Conservation (phyloP, 2,113 vertebrate species). For the Stigmatopora nigra region DNA sequence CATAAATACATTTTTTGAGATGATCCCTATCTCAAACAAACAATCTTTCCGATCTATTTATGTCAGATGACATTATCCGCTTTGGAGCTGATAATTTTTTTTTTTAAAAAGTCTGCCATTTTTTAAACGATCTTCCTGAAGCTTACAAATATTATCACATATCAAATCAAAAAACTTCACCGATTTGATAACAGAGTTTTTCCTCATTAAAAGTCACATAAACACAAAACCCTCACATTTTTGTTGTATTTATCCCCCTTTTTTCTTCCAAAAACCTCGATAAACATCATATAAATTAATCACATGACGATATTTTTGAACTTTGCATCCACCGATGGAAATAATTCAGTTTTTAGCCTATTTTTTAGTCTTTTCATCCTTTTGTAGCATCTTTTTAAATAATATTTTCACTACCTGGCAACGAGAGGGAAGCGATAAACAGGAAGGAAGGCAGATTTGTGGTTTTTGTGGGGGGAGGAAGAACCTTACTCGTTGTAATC, state of each 20-base stretch:
- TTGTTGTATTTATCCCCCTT: not conserved
- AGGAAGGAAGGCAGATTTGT: not conserved
- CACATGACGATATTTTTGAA: not conserved
- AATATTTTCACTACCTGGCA: conserved; percentile 36
- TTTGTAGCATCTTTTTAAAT: conserved; percentile 30
- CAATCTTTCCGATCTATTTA: not conserved
- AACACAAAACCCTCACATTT: not conserved
- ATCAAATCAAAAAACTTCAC: not conserved
- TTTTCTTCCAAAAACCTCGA: not conserved
- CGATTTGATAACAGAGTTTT: not conserved
- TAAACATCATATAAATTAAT: not conserved
- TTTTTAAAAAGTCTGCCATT: not conserved
- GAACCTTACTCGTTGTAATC: conserved; percentile 34
- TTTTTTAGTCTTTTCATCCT: conserved; percentile 4
- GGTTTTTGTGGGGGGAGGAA: conserved; percentile 1
- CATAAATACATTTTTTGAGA: not conserved
- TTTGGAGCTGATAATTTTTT: not conserved
- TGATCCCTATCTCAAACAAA: not conserved
- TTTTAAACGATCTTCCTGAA: not conserved
- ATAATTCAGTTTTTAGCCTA: not conserved
- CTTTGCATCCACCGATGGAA: not conserved
- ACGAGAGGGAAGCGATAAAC: conserved; percentile 47
- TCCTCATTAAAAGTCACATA: not conserved
- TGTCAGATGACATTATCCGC: not conserved
- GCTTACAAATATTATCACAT: not conserved